Evolutionary conservation across 2,113 vertebrate species (phyloP), one percentile per base, ranked within the genome.

Genomic region (Ciconia boyciana): DNA sequence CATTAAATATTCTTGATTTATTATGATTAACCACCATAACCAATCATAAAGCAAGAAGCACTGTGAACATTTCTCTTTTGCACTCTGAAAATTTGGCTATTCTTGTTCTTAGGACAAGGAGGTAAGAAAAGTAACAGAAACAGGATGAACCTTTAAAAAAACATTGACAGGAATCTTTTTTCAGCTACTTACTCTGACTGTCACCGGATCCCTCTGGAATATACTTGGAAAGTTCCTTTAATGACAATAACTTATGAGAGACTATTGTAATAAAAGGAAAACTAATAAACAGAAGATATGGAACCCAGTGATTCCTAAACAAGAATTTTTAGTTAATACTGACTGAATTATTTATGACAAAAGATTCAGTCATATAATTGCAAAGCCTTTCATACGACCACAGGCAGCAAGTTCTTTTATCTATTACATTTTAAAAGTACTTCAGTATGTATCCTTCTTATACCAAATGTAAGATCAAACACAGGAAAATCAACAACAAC

Each of bases 271-370:
- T 71, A 88, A 87, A 19, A 93, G 9, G 9, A 91, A 94, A 91
- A 85, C 64, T 86, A 68, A 89, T 76, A 89, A 96, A 87, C 51
- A 91, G 68, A 82, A 83, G 44, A 76, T 83, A 78, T 3, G 1
- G n/a, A 94, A 92, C 1, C 5, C 24, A 79, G 18, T 78, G 24
- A 87, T 90, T 85, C 60, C 46, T 91, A 94, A 87, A 78, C 41
- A 91, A 76, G 84, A 95, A 91, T 93, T 94, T 89, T 95, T 97
- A 84, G 97, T 97, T 96, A 97, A 84, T 64, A 82, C 16, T 74
- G 29, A 32, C 16, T 97, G 49, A 97, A 97, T 96, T 96, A 98
- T 97, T 97, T 93, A 97, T 76, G 39, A 61, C 12, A 78, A 79
- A 96, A 75, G 16, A 95, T 44, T 91, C 58, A 54, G n/a, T 96